Base-by-base conservation (phyloP, 1,140 invertebrate genomes). In the Musca vetustissima region DNA sequence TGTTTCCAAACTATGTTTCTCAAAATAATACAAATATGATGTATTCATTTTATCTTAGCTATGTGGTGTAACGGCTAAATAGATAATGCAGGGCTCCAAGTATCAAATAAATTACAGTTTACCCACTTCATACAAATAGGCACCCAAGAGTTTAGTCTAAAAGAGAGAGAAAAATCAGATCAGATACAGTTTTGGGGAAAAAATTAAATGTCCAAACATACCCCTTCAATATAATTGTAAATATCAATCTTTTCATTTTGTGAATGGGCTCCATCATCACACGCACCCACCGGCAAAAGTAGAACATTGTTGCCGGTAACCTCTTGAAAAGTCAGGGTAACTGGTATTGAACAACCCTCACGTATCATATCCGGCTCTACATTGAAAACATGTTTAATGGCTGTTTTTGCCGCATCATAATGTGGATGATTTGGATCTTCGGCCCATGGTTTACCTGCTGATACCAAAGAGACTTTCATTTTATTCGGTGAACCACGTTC, bases 171-270 rank as follows among this genome's bases (percentile, higher is more conserved):
- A 81, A 75, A 76, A 64, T 55, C 8, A 8, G 8, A 28, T 15
- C n/a, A 48, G 53, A 43, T 68, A 69, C 52, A 50, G 17, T 61
- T 19, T 36, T n/a, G n/a, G n/a, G n/a, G 49, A 43, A 52, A 43
- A 15, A n/a, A 28, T 21, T 49, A 65, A 9, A 19, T 1, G 15
- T 43, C 21, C 48, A 17, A 19, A 86, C 90, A 88, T 86, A 97
- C 95, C 70, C 96, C 96, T 85, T 96, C 89, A 73, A 98, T 96
- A 76, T 98, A 98, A 84, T 98, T 98, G 64, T 86, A 85, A 67
- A 92, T 85, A 85, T 98, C 91, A 72, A 98, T 88, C 83, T 99
- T 99, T 83, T 99, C 97, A 85, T 98, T 98, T 84, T 98, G 97
- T 1, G 96, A 97, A 86, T 99, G 97, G 69, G 97, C 96, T 70